A percentile compares a stretch with the other conserved stretches of the same genome.
phyloP scores from a whole-genome alignment of 2,113 vertebrate species.

The Pseudorhombus dupliciocellatus region DNA sequence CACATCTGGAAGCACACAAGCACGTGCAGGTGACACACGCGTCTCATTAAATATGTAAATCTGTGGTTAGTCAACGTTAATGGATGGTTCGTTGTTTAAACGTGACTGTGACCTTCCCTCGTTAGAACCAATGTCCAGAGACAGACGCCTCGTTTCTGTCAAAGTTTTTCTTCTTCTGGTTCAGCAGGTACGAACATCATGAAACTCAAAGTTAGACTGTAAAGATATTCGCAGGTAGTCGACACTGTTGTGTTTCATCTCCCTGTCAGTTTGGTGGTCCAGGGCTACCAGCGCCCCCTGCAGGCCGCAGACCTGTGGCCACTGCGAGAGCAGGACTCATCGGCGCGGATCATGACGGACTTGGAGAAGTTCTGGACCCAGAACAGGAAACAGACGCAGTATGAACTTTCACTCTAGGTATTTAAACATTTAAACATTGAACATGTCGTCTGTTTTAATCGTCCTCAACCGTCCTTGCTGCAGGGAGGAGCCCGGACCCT shows the following conservation, averaged over 20 bases:
- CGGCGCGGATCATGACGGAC: constrained; percentile 79
- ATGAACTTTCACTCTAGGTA: background rate
- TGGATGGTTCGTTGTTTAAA: too few relatives aligned
- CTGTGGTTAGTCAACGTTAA: background rate
- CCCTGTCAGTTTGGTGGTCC: constrained; percentile 80
- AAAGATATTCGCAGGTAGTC: too few relatives aligned
- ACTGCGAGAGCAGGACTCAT: constrained; percentile 82
- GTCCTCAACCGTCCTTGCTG: background rate
- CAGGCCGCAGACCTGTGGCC: constrained; percentile 83
- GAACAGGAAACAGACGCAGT: constrained; percentile 57
- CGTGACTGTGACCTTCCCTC: background rate
- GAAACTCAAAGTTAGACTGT: background rate
- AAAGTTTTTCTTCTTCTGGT: constrained; percentile 90
- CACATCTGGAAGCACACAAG: constrained; percentile 60
- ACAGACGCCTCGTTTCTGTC: constrained; percentile 87
- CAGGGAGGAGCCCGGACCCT: constrained; percentile 49
- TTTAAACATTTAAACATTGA: too few relatives aligned
- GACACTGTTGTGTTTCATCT: background rate
- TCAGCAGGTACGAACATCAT: constrained; percentile 81
- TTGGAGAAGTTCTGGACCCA: constrained; percentile 82
- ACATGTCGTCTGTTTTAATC: too few relatives aligned
- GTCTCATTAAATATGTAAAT: background rate
- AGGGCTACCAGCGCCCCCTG: constrained; percentile 80
- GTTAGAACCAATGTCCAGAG: constrained; percentile 88
- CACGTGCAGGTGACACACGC: background rate